Evolutionary conservation across 2,113 vertebrate genomes (phyloP).

Genomic region (Origma solitaria): DNA sequence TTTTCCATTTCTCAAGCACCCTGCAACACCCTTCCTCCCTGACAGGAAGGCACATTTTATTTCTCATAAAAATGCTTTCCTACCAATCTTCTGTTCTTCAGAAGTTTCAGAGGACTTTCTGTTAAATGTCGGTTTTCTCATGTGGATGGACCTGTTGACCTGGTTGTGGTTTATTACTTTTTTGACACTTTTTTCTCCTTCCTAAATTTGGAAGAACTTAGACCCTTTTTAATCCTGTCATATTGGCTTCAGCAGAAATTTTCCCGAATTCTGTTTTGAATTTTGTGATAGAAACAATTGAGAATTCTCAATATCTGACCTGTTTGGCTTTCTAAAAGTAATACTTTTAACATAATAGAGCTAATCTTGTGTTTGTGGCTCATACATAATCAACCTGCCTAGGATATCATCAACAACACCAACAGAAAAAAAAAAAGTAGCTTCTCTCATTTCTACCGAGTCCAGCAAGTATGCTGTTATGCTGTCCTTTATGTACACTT

Average conservation of each 20-base stretch:
- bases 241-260: slow-evolving; percentile 59
- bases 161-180: slow-evolving; percentile 60
- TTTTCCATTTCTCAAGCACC: slow-evolving; percentile 75
- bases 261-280: slow-evolving; percentile 55
- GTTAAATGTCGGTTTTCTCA: slow-evolving; percentile 60
- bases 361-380: slow-evolving; percentile 30
- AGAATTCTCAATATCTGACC: slow-evolving; percentile 36
- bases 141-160: slow-evolving; percentile 61
- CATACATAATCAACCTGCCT: slow-evolving; percentile 35
- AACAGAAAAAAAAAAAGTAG: not conserved
- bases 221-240: slow-evolving; percentile 48
- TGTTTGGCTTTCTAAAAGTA: slow-evolving; percentile 55
- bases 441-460: slow-evolving; percentile 60
- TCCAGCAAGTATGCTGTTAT: slow-evolving; percentile 65
- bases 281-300: slow-evolving; percentile 11
- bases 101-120: slow-evolving; percentile 64
- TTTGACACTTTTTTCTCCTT: slow-evolving; percentile 57
- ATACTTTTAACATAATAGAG: slow-evolving; percentile 33
- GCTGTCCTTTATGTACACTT: slow-evolving; percentile 70
- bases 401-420: not conserved
- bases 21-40: slow-evolving; percentile 76
- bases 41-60: slow-evolving; percentile 78
- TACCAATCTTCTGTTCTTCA: slow-evolving; percentile 69
- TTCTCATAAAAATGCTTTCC: slow-evolving; percentile 74
- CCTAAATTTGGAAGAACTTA: slow-evolving; percentile 62